Conservation (phyloP, 2,113 vertebrate genomes). For the Mormyrus iriodes region DNA sequence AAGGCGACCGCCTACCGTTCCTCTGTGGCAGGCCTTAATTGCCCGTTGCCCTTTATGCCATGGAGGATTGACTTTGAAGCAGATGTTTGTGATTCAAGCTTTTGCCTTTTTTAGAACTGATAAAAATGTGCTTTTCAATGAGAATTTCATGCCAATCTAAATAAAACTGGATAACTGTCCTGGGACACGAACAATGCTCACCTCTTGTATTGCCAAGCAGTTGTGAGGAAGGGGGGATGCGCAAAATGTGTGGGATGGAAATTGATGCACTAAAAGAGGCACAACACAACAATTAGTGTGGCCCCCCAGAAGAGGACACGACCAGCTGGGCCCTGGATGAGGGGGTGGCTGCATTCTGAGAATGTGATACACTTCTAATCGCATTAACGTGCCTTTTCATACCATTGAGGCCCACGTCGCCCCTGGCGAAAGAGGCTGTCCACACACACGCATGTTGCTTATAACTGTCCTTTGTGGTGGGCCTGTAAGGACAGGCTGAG, state of each 20-base stretch:
- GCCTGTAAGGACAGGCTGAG: not conserved
- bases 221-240: not conserved
- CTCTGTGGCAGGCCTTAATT: not conserved
- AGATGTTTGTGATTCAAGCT: not conserved
- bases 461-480: not conserved
- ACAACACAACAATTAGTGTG: conserved; percentile 32
- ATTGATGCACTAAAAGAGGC: conserved; percentile 24
- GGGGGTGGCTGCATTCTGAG: conserved; percentile 37
- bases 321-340: conserved; percentile 40
- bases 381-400: conserved; percentile 43
- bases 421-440: not conserved
- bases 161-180: not conserved
- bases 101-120: not conserved
- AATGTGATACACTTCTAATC: conserved; percentile 42
- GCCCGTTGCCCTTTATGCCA: not conserved
- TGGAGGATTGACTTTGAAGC: not conserved
- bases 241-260: conserved; percentile 14
- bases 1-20: not conserved
- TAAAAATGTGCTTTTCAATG: not conserved
- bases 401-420: not conserved
- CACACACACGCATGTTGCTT: not conserved
- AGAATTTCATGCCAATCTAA: not conserved
- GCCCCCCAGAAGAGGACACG: conserved; percentile 28
- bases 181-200: not conserved
- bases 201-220: not conserved